Conservation (phyloP, 1,140 invertebrate species). For the Branchinecta lynchi region DNA sequence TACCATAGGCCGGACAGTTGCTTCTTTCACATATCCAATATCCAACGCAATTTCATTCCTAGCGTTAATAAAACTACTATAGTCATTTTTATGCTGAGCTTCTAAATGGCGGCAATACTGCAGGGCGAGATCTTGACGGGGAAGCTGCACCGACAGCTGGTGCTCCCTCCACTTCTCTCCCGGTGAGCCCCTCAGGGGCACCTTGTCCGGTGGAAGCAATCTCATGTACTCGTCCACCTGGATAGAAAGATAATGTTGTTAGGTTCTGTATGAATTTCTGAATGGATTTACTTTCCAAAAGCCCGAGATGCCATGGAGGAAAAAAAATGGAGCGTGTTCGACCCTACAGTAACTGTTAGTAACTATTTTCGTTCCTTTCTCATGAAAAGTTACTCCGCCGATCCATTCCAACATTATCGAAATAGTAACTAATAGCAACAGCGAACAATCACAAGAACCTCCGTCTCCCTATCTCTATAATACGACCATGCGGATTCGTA, state of each 20-base stretch:
- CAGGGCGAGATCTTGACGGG: slow-evolving; percentile 59
- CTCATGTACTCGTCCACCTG: slow-evolving; percentile 54
- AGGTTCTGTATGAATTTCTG: too few species aligned
- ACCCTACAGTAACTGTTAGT: neutral
- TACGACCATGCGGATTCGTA: too few species aligned
- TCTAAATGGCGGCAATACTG: slow-evolving; percentile 76
- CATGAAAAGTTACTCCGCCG: neutral
- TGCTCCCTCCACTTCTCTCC: slow-evolving; percentile 62
- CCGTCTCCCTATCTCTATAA: too few species aligned
- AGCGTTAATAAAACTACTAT: slow-evolving; percentile 75
- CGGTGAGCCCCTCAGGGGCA: slow-evolving; percentile 53
- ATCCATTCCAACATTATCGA: too few species aligned
- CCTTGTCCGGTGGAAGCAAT: slow-evolving; percentile 54
- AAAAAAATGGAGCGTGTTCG: neutral
- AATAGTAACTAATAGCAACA: too few species aligned
- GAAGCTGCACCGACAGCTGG: slow-evolving; percentile 54
- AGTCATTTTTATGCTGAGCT: slow-evolving; percentile 49
- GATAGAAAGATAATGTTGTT: slow-evolving; percentile 17
- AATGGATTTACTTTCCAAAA: too few species aligned
- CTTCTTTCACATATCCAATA: slow-evolving; percentile 57
- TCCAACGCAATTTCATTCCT: slow-evolving; percentile 88
- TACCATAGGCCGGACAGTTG: slow-evolving; percentile 34
- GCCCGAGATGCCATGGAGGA: neutral
- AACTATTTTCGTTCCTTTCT: too few species aligned
- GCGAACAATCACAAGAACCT: too few species aligned